Conservation (phyloP, 2,888 invertebrate genomes). For the Theristus sp. region DNA sequence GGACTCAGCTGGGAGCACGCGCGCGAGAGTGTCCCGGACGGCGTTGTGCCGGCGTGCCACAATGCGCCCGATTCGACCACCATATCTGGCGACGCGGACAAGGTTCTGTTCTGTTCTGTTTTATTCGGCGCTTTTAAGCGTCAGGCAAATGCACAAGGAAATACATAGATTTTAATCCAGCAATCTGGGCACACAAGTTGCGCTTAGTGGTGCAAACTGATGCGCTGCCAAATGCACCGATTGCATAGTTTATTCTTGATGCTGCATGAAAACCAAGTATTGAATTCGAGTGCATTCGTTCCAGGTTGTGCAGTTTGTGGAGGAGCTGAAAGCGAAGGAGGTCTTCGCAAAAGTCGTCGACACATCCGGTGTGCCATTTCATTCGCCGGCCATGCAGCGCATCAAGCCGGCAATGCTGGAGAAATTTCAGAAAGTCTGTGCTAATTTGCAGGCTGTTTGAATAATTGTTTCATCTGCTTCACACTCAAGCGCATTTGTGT, state of each 20-base stretch:
- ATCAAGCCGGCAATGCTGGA: neutral
- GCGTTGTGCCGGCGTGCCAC: constrained; percentile 73
- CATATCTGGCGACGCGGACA: constrained; percentile 61
- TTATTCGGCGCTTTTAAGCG: no score
- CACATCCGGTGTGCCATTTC: constrained; percentile 75
- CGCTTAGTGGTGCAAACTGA: no score
- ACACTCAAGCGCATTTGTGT: neutral
- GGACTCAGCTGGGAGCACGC: no score
- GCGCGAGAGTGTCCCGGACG: constrained; percentile 66
- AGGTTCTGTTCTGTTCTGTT: no score
- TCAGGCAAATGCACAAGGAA: no score
- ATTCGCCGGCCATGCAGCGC: constrained; percentile 45
- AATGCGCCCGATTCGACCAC: constrained; percentile 84
- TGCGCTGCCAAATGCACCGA: no score
- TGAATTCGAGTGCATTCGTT: no score
- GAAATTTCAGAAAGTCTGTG: neutral
- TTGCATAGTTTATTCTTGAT: no score
- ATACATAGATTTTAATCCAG: no score
- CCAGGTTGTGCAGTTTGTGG: constrained; percentile 39
- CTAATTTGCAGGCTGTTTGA: neutral
- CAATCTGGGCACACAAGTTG: no score
- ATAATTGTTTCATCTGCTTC: no score
- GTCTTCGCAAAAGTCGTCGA: constrained; percentile 51
- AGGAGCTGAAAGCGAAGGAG: neutral
- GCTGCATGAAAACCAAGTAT: no score